phyloP scores from a whole-genome alignment of 2,797 vertebrate genomes.

The Sitta carolinensis region DNA sequence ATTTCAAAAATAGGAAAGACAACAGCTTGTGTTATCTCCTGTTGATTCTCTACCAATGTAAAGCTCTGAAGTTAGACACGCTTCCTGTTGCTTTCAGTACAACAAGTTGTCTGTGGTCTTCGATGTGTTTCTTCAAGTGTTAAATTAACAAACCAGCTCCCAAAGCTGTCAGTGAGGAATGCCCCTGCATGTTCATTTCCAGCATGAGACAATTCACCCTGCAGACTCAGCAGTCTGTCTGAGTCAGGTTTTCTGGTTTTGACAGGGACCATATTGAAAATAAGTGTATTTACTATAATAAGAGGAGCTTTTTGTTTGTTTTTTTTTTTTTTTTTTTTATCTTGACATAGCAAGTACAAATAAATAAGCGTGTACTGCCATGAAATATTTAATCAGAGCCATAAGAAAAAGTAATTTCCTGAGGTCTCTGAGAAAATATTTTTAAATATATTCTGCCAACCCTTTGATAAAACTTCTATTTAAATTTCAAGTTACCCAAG shows the following conservation, averaged over 20 bases:
- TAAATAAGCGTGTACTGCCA: slow-evolving; percentile 17
- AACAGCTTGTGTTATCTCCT: background rate
- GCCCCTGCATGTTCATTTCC: background rate
- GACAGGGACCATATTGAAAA: background rate
- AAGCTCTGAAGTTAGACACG: background rate
- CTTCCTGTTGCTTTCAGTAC: background rate
- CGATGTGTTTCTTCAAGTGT: background rate
- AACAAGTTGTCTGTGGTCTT: background rate
- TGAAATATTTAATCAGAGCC: slow-evolving; percentile 47
- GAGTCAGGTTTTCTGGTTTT: background rate
- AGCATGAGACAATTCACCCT: background rate
- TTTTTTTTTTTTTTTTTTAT: background rate
- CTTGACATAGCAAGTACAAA: slow-evolving; percentile 7
- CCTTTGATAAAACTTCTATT: slow-evolving; percentile 26
- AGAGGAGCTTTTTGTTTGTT: background rate
- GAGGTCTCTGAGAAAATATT: background rate
- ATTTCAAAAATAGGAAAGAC: background rate
- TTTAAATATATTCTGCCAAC: background rate
- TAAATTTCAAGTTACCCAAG: slow-evolving; percentile 21
- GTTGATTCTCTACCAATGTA: background rate
- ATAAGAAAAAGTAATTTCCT: slow-evolving; percentile 39
- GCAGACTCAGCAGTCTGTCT: slow-evolving; percentile 10
- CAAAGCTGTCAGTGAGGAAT: slow-evolving; percentile 1
- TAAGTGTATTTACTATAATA: background rate
- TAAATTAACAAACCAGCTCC: slow-evolving; percentile 35